A percentile compares a stretch with the other conserved stretches of the same genome.
Evolutionary conservation across 1,140 invertebrate genomes (phyloP).

Genomic region (Drosophila micromelanica): DNA sequence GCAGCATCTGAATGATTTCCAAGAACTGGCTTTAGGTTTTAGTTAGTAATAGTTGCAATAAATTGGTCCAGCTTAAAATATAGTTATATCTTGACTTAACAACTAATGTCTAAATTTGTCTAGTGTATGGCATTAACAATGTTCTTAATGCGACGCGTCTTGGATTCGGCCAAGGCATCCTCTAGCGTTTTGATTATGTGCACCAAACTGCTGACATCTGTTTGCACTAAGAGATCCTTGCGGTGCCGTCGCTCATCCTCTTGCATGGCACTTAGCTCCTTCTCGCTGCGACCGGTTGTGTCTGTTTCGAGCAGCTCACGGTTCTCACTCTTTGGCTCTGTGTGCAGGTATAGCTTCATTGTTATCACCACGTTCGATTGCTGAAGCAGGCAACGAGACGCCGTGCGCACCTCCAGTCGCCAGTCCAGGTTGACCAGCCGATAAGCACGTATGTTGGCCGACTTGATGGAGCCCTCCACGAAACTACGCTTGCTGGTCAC

Average conservation of each 20-base stretch:
- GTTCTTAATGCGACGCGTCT: conserved; percentile 73
- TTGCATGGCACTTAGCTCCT: conserved; percentile 57
- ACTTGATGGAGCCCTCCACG: conserved; percentile 79
- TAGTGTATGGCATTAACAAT: conserved; percentile 77
- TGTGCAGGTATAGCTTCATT: conserved; percentile 77
- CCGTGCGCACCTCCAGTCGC: conserved; percentile 75
- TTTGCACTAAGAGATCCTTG: conserved; percentile 77
- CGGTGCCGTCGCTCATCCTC: conserved; percentile 73
- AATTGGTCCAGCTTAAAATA: conserved; percentile 76
- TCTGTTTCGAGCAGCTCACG: conserved; percentile 65
- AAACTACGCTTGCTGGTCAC: conserved; percentile 73
- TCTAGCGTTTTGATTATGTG: conserved; percentile 77
- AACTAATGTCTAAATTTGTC: conserved; percentile 14
- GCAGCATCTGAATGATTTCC: conserved; percentile 30
- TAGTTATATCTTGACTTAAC: conserved; percentile 48
- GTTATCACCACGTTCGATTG: conserved; percentile 66
- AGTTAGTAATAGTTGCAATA: conserved; percentile 70
- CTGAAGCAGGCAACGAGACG: conserved; percentile 63
- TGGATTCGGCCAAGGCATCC: conserved; percentile 74
- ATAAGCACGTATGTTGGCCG: conserved; percentile 76
- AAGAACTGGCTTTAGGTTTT: conserved; percentile 29
- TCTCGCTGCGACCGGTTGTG: conserved; percentile 44
- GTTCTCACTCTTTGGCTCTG: conserved; percentile 78
- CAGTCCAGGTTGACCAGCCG: conserved; percentile 75
- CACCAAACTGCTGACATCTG: conserved; percentile 68